Base-by-base conservation (phyloP, 2,113 vertebrate species). In the Capreolus pygargus region DNA sequence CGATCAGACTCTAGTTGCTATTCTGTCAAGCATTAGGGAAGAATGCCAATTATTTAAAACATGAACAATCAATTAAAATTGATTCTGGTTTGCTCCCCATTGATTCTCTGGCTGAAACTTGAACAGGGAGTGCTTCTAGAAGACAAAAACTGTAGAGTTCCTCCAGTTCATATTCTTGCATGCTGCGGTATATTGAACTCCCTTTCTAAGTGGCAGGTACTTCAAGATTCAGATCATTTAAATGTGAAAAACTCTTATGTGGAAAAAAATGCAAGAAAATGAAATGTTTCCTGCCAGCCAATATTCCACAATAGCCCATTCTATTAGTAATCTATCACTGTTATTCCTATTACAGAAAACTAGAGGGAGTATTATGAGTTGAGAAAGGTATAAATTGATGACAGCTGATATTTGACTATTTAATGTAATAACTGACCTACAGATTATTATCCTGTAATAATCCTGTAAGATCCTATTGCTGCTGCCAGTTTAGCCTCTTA, bases 61-160 rank as follows among this genome's bases (percentile, higher is more conserved):
- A 36, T 94, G 92, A 96, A 89, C 92, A 98, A 99, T 99, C 98
- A 97, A 98, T 98, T 98, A 98, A 98, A 98, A 99, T 98, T 95
- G 98, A 99, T 99, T 97, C 87, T 98, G 57, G 97, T 98, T 98
- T 98, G 60, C 97, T 98, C 93, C 86, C 36, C 74, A 98, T 98
- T 98, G 98, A 99, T 98, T 98, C 87, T 94, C 93, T 98, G 85
- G 74, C 96, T 97, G 93, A 97, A 47, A 88, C 43, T 86, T 97
- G 95, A 95, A 91, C 86, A 74, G 57, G 97, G 85, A 98, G 96
- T 96, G 96, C 94, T 96, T 98, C 89, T 60, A 87, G 92, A 57
- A 89, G 97, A 95, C 89, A 96, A 96, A 98, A 96, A 95, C 98
- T 89, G 47, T 89, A 93, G 95, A 94, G 87, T 85, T 82, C 64